Evolutionary conservation across 2,797 vertebrate genomes (phyloP).

Genomic region (Antrozous pallidus): DNA sequence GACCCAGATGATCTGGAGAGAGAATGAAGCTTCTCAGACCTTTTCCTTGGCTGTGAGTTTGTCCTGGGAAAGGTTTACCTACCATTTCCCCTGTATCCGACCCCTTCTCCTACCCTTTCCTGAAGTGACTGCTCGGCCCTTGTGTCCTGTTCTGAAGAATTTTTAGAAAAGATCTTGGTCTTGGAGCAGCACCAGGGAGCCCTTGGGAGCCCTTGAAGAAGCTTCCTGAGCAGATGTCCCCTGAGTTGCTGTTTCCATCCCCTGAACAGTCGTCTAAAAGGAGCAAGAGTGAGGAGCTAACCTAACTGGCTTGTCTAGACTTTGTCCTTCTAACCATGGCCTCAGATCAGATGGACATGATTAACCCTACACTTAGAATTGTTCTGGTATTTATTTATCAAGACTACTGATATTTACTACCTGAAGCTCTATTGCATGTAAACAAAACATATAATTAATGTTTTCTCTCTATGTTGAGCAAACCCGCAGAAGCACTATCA

Average conservation of each 20-base stretch:
- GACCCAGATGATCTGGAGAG: neutral
- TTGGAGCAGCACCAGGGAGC: neutral
- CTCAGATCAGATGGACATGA: neutral
- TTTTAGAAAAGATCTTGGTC: neutral
- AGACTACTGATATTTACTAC: neutral
- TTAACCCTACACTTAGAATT: neutral
- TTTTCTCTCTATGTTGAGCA: neutral
- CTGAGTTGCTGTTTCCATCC: neutral
- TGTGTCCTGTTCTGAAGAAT: neutral
- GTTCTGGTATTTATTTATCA: neutral
- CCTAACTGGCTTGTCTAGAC: neutral
- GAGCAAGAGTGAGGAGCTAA: neutral
- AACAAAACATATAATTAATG: neutral
- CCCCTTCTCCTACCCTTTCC: neutral
- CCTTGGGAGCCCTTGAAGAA: constrained; percentile 11
- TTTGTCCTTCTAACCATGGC: neutral
- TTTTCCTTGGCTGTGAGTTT: neutral
- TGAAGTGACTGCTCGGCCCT: neutral
- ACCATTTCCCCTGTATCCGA: neutral
- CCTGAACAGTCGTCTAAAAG: neutral
- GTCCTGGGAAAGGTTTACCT: neutral
- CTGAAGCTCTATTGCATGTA: neutral
- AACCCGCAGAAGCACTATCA: neutral
- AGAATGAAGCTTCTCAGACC: neutral
- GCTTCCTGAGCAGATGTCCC: neutral